Evolutionary conservation across 2,113 vertebrate species (phyloP), one percentile per base, ranked within the genome.

Genomic region (Tursiops truncatus): DNA sequence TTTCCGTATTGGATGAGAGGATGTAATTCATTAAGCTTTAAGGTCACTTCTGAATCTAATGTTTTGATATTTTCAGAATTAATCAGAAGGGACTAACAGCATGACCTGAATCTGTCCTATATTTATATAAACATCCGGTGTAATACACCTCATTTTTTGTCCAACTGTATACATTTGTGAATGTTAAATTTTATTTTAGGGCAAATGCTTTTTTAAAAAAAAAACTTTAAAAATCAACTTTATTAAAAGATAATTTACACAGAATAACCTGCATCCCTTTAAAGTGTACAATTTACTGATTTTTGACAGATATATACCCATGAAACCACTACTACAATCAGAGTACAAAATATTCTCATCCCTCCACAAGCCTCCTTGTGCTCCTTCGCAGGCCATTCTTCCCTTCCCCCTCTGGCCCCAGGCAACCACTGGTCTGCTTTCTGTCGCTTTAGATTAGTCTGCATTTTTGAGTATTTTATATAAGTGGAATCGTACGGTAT

Each of bases 11-110:
- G 93, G 95, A 94, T 79, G 38, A 97, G 56, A 94, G 77, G 91
- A 96, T 95, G 50, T 97, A 93, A 95, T 96, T 98, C 86, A 94
- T 97, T 98, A 98, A 97, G 96, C 96, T 97, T 95, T 96, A 96
- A 89, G 97, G 95, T 96, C 77, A 33, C 20, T 91, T 96, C 82
- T 95, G 89, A 97, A 92, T 94, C 91, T 96, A 95, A 81, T 97
- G 93, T 96, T 97, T 96, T 94, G 88, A 94, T 94, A 91, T 95
- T 95, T 97, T 95, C 91, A 82, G 81, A 97, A 96, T 95, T 95
- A 97, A 96, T 96, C 94, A 89, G 83, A 95, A 91, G 71, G 67
- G 91, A 86, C 73, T 97, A 93, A 89, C 96, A 97, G 77, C 50
- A 60, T 97, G 95, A 96, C 95, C 96, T 95, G 41, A 83, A 97